Percentiles rank a stretch among this genome's conserved stretches.
Conservation (phyloP, 2,113 vertebrate species). For the Fulica atra region DNA sequence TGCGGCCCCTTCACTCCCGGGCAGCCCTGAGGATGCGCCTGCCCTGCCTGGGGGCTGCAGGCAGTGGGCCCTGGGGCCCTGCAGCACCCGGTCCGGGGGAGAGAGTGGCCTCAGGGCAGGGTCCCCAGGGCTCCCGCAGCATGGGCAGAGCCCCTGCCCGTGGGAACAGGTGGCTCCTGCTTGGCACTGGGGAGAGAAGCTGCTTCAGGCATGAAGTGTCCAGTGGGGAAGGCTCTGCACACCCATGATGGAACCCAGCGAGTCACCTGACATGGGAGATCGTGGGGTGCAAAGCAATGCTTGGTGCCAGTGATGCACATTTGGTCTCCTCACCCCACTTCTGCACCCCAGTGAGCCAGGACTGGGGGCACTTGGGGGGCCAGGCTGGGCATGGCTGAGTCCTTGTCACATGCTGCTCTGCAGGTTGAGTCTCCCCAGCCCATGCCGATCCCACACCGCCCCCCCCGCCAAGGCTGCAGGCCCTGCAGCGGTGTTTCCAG, state of each 20-base stretch:
- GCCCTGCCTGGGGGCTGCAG: neutral
- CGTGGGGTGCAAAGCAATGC: accelerated
- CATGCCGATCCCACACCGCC: accelerated
- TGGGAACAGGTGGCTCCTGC: neutral
- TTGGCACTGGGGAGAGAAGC: neutral
- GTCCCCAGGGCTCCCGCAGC: neutral
- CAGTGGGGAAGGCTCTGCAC: neutral
- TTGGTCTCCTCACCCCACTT: accelerated
- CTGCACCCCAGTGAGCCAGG: neutral
- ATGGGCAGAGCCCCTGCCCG: neutral
- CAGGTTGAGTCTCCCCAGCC: neutral
- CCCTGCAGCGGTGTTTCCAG: neutral
- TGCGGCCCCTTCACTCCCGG: neutral
- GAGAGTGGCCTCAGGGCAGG: accelerated
- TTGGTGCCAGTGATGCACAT: accelerated
- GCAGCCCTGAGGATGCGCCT: neutral
- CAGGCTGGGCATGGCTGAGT: neutral
- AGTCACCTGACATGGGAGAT: accelerated
- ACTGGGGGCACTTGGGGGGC: accelerated
- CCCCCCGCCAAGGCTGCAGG: accelerated
- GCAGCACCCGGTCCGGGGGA: neutral
- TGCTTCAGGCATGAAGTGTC: too few relatives aligned
- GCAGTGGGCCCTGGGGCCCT: neutral
- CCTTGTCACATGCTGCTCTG: too few relatives aligned
- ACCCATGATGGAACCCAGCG: accelerated